Conservation (phyloP, 2,797 vertebrate genomes). For the Platyrinchus mystaceus region DNA sequence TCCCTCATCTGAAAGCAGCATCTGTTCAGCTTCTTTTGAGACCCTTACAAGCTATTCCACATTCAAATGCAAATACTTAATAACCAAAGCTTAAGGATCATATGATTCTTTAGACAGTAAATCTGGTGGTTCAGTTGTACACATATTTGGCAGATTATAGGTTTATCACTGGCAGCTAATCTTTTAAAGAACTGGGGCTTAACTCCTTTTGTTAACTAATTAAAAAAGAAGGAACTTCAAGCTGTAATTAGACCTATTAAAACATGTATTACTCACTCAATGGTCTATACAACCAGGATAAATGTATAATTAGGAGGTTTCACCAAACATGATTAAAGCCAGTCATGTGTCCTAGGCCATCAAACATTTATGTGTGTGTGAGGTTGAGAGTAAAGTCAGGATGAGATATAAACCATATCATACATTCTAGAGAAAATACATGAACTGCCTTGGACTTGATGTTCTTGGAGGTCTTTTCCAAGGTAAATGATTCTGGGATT, state of each 20-base stretch:
- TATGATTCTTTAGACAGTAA: conserved; percentile 37
- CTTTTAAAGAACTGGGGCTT: conserved; percentile 30
- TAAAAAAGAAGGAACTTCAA: conserved; percentile 21
- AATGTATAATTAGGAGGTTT: conserved; percentile 17
- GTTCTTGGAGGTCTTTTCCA: background rate
- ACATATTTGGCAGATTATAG: conserved; percentile 60
- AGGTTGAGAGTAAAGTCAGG: background rate
- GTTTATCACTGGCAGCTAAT: conserved; percentile 44
- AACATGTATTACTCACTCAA: conserved; percentile 10
- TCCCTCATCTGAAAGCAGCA: background rate
- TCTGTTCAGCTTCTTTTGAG: background rate
- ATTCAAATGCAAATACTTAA: conserved; percentile 33
- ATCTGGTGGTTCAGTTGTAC: conserved; percentile 36
- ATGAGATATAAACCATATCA: background rate
- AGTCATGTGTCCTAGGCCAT: background rate
- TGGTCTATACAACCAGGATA: background rate
- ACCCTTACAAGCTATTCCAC: background rate
- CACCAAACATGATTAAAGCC: conserved; percentile 37
- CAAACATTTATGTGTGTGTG: background rate
- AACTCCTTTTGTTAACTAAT: conserved; percentile 62
- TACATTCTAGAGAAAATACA: background rate
- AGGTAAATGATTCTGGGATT: background rate
- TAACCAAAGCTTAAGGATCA: conserved; percentile 43
- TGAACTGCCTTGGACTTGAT: background rate
- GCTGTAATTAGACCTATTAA: conserved; percentile 39